Evolutionary conservation across 2,888 invertebrate genomes (phyloP).

Genomic region (Napeogenes inachia): DNA sequence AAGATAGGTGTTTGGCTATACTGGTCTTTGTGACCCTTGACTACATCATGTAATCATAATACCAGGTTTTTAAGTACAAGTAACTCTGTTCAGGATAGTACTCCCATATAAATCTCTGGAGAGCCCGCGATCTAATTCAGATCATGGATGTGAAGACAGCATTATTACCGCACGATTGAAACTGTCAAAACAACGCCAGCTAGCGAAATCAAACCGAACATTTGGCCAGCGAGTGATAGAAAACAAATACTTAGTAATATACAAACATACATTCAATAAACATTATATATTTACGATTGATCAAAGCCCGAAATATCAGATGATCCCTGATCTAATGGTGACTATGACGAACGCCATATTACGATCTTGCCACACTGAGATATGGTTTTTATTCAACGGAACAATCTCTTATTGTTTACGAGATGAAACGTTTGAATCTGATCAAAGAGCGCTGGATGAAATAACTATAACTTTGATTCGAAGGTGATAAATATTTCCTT

Average conservation of each 20-base stretch:
- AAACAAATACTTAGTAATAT: constrained; percentile 72
- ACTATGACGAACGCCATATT: constrained; percentile 45
- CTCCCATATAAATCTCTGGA: constrained; percentile 30
- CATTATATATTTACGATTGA: constrained; percentile 66
- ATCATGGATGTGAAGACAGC: constrained; percentile 59
- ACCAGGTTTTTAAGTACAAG: too few relatives aligned
- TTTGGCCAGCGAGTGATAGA: constrained; percentile 70
- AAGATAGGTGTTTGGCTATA: too few relatives aligned
- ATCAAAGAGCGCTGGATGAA: constrained; percentile 26
- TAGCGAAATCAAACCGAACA: constrained; percentile 66
- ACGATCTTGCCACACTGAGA: constrained; percentile 42
- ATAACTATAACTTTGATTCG: constrained; percentile 18
- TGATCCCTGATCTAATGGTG: constrained; percentile 11
- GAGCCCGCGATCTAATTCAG: constrained; percentile 40
- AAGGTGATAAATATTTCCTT: constrained; percentile 9
- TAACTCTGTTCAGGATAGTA: neutral
- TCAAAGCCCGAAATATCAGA: constrained; percentile 45
- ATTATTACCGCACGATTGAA: constrained; percentile 65
- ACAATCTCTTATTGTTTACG: constrained; percentile 32
- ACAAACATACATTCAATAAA: constrained; percentile 67
- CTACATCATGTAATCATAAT: too few relatives aligned
- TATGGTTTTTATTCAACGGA: constrained; percentile 44
- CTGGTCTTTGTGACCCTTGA: too few relatives aligned
- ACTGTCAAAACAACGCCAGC: constrained; percentile 73
- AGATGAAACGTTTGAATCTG: constrained; percentile 24